Conservation (phyloP, 2,113 vertebrate genomes). For the Mirza zaza region DNA sequence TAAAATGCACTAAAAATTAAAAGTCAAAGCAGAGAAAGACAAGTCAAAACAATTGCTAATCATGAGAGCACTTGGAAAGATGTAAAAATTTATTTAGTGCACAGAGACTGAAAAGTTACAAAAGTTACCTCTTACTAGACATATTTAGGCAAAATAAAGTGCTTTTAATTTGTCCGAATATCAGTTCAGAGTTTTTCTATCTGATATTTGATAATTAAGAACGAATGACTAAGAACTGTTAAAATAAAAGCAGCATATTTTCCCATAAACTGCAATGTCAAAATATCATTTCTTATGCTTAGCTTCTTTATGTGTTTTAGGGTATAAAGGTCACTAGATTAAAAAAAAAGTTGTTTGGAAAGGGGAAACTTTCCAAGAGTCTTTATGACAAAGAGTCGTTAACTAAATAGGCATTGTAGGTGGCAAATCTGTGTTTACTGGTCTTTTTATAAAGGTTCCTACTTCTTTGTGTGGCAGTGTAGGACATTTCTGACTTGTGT, state of each 20-base stretch:
- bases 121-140: not conserved
- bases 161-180: not conserved
- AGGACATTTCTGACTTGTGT: not conserved
- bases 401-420: not conserved
- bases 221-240: not conserved
- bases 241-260: not conserved
- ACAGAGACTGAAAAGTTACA: not conserved
- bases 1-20: not conserved
- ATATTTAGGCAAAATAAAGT: conserved; percentile 1
- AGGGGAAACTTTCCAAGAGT: not conserved
- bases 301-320: not conserved
- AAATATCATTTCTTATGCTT: conserved; percentile 22
- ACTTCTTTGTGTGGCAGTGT: not conserved
- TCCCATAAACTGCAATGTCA: not conserved
- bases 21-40: not conserved
- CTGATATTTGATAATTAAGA: not conserved
- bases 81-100: not conserved
- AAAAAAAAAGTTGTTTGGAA: not conserved
- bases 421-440: not conserved
- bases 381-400: not conserved
- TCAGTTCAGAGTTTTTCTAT: not conserved
- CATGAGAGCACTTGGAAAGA: not conserved
- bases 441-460: not conserved
- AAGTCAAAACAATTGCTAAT: not conserved
- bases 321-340: not conserved